These are phyloP conservation scores for Paramisgurnus dabryanus DNA, from an alignment of 2,113 vertebrate genomes.

Conservation along the genomic window DNA sequence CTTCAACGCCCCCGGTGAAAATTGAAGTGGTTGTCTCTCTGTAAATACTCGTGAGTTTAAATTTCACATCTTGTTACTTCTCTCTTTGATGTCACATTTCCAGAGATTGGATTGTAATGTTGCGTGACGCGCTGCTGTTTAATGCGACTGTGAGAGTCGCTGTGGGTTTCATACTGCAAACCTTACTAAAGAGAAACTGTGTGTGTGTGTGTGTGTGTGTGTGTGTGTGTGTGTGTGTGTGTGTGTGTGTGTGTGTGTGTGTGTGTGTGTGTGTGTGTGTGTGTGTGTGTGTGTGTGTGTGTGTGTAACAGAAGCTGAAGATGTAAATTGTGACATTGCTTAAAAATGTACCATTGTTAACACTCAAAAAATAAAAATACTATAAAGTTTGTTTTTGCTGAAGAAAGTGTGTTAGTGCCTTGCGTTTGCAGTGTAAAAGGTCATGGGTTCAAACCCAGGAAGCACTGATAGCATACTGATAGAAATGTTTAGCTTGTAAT, in stretches of 20 bases:
- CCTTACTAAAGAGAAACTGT: not conserved
- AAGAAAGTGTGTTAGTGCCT: too few relatives aligned
- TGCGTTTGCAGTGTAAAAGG: too few relatives aligned
- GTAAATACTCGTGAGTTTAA: conserved; percentile 8
- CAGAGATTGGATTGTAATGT: conserved; percentile 33
- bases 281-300: not conserved
- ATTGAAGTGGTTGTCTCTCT: conserved; percentile 14
- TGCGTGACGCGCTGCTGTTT: not conserved
- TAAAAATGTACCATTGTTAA: too few relatives aligned
- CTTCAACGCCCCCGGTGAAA: not conserved
- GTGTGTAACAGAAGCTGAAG: too few relatives aligned
- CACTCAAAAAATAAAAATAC: too few relatives aligned
- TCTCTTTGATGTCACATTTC: conserved; percentile 27
- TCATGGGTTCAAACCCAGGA: too few relatives aligned
- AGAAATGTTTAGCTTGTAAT: too few relatives aligned
- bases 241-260: too few relatives aligned
- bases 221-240: too few relatives aligned
- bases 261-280: too few relatives aligned
- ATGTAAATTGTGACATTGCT: not conserved
- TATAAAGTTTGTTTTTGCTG: too few relatives aligned
- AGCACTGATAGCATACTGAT: too few relatives aligned
- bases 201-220: not conserved
- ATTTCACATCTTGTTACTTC: conserved; percentile 35
- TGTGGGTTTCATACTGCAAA: not conserved
- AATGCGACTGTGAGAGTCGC: not conserved